A percentile compares a stretch with the other conserved stretches of the same genome.
These are phyloP conservation scores for Nemotelus pantherinus DNA, from an alignment of 2,888 invertebrate genomes.

Conservation along the genomic window DNA sequence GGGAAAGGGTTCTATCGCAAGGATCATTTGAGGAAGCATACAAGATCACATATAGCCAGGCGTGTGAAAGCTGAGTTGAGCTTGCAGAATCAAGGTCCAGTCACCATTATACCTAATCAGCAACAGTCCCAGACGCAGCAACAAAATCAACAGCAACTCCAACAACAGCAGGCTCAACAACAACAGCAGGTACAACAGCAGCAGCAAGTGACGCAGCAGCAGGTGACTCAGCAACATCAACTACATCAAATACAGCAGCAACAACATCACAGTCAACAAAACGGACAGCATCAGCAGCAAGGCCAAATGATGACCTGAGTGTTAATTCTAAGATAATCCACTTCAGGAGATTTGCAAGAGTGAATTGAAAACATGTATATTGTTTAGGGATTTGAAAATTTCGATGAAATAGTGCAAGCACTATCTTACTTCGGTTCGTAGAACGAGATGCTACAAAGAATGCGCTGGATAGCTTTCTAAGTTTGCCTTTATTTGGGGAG, in stretches of 20 bases:
- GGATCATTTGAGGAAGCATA: constrained; percentile 86
- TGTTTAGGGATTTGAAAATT: not conserved
- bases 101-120: constrained; percentile 61
- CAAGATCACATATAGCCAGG: constrained; percentile 83
- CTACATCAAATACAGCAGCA: constrained; percentile 55
- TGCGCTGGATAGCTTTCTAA: no score
- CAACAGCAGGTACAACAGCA: constrained; percentile 65
- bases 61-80: constrained; percentile 78
- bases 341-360: not conserved
- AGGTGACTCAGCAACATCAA: constrained; percentile 53
- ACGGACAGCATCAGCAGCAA: constrained; percentile 56
- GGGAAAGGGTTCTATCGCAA: constrained; percentile 89
- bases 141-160: constrained; percentile 57
- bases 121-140: constrained; percentile 52
- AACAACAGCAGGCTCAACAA: constrained; percentile 65
- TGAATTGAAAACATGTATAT: not conserved
- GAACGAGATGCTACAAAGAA: no score
- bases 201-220: constrained; percentile 47
- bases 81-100: constrained; percentile 62
- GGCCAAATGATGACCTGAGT: constrained; percentile 56
- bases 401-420: no score
- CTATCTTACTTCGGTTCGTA: no score
- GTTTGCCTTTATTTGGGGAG: no score
- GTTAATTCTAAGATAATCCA: constrained; percentile 29
- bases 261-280: constrained; percentile 57